Percentiles rank a stretch among this genome's conserved stretches.
Evolutionary conservation across 2,113 vertebrate genomes (phyloP).

Genomic region (Calypte anna): DNA sequence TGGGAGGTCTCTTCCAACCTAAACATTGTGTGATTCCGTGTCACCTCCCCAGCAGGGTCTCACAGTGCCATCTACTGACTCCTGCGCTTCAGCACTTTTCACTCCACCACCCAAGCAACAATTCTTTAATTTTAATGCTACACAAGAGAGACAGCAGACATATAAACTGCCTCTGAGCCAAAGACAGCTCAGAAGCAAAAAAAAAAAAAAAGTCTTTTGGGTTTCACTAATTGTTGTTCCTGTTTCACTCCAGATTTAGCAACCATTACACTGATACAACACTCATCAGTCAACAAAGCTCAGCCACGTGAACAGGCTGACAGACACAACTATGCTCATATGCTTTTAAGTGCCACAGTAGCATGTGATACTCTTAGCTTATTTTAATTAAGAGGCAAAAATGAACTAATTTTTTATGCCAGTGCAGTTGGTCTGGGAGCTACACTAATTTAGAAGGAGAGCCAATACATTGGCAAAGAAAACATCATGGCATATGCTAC

Average conservation of each 20-base stretch:
- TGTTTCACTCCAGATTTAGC: background rate
- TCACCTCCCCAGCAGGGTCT: background rate
- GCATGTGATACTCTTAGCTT: background rate
- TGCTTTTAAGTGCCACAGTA: background rate
- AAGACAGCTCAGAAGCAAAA: background rate
- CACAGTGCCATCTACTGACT: slow-evolving; percentile 35
- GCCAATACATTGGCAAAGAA: background rate
- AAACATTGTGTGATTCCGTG: too few relatives aligned
- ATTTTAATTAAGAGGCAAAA: slow-evolving; percentile 22
- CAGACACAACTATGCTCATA: fast-evolving
- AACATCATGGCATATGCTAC: background rate
- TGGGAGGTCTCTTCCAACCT: too few relatives aligned
- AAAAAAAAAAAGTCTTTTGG: background rate
- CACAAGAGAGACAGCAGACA: background rate
- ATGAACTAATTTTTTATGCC: background rate
- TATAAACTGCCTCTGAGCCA: background rate
- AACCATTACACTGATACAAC: background rate
- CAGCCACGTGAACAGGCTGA: background rate
- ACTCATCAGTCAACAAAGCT: background rate
- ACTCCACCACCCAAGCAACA: background rate
- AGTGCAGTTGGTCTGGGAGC: background rate
- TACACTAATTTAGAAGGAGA: background rate
- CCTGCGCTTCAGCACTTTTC: background rate
- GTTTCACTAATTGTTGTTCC: background rate
- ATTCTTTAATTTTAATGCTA: background rate